phyloP scores from a whole-genome alignment of 2,888 invertebrate genomes.

The Bellardia bayeri region DNA sequence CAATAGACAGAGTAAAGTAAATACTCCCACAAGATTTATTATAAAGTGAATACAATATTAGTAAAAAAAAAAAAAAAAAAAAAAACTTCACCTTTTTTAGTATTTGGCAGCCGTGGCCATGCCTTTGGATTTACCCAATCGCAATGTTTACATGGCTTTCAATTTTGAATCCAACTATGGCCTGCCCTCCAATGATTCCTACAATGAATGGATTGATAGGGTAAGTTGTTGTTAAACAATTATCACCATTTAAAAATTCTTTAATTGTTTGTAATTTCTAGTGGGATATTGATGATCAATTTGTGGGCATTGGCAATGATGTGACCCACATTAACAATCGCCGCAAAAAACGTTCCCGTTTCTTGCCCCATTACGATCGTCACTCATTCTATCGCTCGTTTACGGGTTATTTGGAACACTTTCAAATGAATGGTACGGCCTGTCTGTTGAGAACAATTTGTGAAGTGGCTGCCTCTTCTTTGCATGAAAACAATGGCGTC shows the following conservation, averaged over 20 bases:
- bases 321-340: slow-evolving; percentile 79
- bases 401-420: slow-evolving; percentile 79
- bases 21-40: not conserved
- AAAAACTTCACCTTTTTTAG: slow-evolving; percentile 82
- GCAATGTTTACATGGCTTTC: slow-evolving; percentile 89
- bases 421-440: slow-evolving; percentile 84
- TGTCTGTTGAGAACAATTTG: slow-evolving; percentile 89
- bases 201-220: slow-evolving; percentile 86
- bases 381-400: slow-evolving; percentile 79
- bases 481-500: slow-evolving; percentile 86
- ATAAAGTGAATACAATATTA: not conserved
- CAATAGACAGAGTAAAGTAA: not conserved
- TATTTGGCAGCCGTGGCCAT: slow-evolving; percentile 89
- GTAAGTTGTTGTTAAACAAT: slow-evolving; percentile 82
- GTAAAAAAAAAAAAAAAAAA: not conserved
- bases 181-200: slow-evolving; percentile 86
- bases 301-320: slow-evolving; percentile 79
- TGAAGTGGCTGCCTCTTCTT: slow-evolving; percentile 85
- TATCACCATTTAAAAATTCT: not conserved
- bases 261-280: slow-evolving; percentile 64
- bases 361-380: slow-evolving; percentile 76
- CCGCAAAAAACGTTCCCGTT: slow-evolving; percentile 56
- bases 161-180: slow-evolving; percentile 90
- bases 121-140: slow-evolving; percentile 88
- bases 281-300: slow-evolving; percentile 81